Percentiles rank a stretch among this genome's conserved stretches.
phyloP scores from a whole-genome alignment of 2,113 vertebrate species.

The Arizona elegans region DNA sequence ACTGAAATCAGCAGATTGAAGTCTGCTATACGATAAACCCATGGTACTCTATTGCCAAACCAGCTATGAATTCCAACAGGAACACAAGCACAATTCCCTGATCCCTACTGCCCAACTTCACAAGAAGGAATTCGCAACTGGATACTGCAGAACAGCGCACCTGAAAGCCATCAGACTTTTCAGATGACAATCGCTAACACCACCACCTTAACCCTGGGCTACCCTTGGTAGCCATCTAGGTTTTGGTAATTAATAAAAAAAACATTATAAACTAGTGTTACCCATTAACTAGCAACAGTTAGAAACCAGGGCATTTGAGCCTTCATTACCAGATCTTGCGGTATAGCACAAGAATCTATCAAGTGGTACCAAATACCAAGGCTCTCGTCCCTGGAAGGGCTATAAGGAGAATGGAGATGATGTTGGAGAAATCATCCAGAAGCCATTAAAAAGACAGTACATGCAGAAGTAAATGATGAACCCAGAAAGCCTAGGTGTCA shows the following conservation, averaged over 20 bases:
- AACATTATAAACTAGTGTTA: not conserved
- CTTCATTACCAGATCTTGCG: not conserved
- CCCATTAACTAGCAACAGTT: not conserved
- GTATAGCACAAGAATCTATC: not conserved
- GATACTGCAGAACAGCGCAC: not conserved
- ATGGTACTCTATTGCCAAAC: not conserved
- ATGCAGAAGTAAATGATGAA: not conserved
- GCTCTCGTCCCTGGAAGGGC: not conserved
- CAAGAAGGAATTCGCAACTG: not conserved
- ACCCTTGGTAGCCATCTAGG: not conserved
- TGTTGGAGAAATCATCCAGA: not conserved
- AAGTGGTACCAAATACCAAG: not conserved
- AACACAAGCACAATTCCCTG: not conserved
- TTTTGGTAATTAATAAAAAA: not conserved
- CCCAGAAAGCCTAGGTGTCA: not conserved
- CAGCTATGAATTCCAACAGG: not conserved
- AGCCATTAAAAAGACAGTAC: not conserved
- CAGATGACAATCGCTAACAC: not conserved
- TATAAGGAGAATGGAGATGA: not conserved
- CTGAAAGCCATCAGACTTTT: not conserved
- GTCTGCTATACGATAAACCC: not conserved
- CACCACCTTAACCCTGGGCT: not conserved
- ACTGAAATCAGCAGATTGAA: not conserved
- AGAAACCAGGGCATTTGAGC: not conserved
- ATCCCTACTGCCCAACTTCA: not conserved